These are phyloP conservation scores for Myotis planiceps DNA, from an alignment of 2,797 vertebrate species.

Conservation along the genomic window DNA sequence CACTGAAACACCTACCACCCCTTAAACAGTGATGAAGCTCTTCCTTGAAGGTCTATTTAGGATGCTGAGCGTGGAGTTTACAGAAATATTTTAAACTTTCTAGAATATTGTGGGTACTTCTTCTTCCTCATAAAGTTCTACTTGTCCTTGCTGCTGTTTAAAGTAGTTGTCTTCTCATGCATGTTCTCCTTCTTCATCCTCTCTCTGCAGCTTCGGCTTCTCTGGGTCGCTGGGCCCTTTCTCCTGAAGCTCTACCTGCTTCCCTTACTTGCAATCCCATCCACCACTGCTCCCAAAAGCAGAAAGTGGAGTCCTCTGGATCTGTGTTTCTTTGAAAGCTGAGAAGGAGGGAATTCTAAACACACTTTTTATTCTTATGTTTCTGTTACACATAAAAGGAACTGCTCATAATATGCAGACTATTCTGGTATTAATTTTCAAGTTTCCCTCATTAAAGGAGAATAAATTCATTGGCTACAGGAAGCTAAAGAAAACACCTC, in stretches of 20 bases:
- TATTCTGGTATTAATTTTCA: not conserved
- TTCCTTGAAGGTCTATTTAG: not conserved
- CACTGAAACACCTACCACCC: not conserved
- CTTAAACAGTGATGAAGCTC: not conserved
- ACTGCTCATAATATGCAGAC: not conserved
- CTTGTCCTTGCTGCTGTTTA: not conserved
- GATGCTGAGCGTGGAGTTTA: not conserved
- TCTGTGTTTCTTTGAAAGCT: not conserved
- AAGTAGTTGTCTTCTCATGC: not conserved
- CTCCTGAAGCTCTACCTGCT: not conserved
- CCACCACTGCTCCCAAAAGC: not conserved
- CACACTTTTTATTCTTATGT: not conserved
- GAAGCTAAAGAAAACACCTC: not conserved
- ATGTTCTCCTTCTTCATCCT: not conserved
- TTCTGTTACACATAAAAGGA: not conserved
- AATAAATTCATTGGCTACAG: not conserved
- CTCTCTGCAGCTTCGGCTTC: not conserved
- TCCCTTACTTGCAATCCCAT: not conserved
- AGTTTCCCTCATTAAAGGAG: not conserved
- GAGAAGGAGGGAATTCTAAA: not conserved
- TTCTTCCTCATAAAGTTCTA: not conserved
- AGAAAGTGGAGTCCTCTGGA: not conserved
- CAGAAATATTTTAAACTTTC: not conserved
- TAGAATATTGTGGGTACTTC: not conserved
- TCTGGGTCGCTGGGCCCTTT: not conserved